These are phyloP conservation scores for Avahi laniger DNA, from an alignment of 2,797 vertebrate species.

Conservation along the genomic window DNA sequence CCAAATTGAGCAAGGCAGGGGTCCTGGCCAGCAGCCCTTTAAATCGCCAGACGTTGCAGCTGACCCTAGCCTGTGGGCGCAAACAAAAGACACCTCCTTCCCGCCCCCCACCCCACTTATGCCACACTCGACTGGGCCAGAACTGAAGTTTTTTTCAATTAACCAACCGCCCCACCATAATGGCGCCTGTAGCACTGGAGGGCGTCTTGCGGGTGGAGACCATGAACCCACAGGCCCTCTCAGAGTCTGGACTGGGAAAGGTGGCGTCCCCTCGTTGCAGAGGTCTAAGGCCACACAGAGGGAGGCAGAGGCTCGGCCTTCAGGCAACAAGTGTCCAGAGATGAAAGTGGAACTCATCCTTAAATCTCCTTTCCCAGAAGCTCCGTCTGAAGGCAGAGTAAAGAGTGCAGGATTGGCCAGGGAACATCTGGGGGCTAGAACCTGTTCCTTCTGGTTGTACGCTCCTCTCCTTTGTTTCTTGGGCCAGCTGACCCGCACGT, in stretches of 20 bases:
- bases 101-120: background rate
- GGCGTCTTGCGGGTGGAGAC: background rate
- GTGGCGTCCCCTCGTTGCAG: background rate
- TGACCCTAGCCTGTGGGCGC: background rate
- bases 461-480: background rate
- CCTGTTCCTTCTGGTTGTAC: background rate
- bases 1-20: background rate
- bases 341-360: background rate
- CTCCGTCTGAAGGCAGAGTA: background rate
- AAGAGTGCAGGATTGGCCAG: background rate
- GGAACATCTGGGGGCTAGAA: background rate
- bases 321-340: slow-evolving; percentile 20
- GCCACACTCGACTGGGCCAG: background rate
- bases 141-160: background rate
- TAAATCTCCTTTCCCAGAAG: background rate
- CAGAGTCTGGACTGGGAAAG: background rate
- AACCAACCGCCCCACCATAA: background rate
- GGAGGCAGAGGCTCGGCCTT: background rate
- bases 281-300: background rate
- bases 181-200: background rate
- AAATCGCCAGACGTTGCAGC: background rate
- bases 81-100: slow-evolving; percentile 52
- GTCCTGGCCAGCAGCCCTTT: background rate
- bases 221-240: background rate
- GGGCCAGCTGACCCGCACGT: background rate